Conservation (phyloP, 2,888 invertebrate species). For the Andrena bicolor region DNA sequence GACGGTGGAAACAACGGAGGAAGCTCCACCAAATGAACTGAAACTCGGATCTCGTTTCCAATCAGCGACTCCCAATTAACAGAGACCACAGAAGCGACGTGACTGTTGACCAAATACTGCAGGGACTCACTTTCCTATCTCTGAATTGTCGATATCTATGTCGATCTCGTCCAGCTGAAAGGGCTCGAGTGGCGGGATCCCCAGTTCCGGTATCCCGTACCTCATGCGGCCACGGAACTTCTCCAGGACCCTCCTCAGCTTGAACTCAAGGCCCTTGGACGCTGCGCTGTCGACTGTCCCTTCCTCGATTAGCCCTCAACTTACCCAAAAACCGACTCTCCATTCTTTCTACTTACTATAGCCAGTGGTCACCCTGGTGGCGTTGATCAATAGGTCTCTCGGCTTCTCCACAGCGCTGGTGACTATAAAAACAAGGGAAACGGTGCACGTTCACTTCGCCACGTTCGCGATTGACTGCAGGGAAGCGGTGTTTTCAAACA, state of each 20-base stretch:
- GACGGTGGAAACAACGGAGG: neutral
- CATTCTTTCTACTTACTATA: slow-evolving; percentile 77
- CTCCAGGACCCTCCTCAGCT: slow-evolving; percentile 78
- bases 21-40: neutral
- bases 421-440: slow-evolving; percentile 69
- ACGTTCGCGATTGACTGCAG: neutral
- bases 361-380: slow-evolving; percentile 79
- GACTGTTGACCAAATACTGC: neutral
- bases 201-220: slow-evolving; percentile 79
- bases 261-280: slow-evolving; percentile 80
- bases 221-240: slow-evolving; percentile 79
- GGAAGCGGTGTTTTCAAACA: slow-evolving; percentile 11
- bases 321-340: neutral
- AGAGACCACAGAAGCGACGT: neutral
- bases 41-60: neutral
- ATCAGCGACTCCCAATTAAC: neutral
- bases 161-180: slow-evolving; percentile 74
- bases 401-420: slow-evolving; percentile 79
- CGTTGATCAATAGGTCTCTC: slow-evolving; percentile 78
- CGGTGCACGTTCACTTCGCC: neutral
- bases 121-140: slow-evolving; percentile 78
- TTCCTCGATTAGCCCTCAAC: slow-evolving; percentile 49
- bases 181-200: slow-evolving; percentile 79
- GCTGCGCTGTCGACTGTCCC: slow-evolving; percentile 82
- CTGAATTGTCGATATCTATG: slow-evolving; percentile 75